Percentiles rank a stretch among this genome's conserved stretches.
Conservation (phyloP, 2,888 invertebrate species). For the Anoncus sp. region DNA sequence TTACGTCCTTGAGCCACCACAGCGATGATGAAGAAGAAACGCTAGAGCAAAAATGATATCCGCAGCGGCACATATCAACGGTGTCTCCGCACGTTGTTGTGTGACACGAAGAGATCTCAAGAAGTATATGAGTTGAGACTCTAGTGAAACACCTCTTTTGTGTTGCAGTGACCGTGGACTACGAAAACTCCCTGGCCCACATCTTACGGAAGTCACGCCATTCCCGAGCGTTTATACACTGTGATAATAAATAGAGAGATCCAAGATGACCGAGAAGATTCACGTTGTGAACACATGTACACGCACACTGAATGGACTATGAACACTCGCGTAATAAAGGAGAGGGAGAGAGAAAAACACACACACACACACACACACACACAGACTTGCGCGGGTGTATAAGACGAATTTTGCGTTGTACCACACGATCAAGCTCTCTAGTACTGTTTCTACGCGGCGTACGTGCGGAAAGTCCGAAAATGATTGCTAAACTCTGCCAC, state of each 20-base stretch:
- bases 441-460: neutral
- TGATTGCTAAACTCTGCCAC: neutral
- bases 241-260: slow-evolving; percentile 62
- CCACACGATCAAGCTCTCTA: slow-evolving; percentile 13
- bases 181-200: slow-evolving; percentile 41
- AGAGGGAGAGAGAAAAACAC: neutral
- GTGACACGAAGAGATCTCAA: slow-evolving; percentile 8
- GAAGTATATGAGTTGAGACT: slow-evolving; percentile 7
- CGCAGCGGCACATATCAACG: slow-evolving; percentile 1
- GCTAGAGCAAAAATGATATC: neutral
- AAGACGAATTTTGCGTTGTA: slow-evolving; percentile 29
- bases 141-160: slow-evolving; percentile 16
- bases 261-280: slow-evolving; percentile 12
- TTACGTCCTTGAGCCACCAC: slow-evolving; percentile 44
- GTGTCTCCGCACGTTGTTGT: neutral
- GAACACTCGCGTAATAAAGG: slow-evolving; percentile 7
- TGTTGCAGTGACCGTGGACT: slow-evolving; percentile 50
- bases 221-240: slow-evolving; percentile 47
- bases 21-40: slow-evolving; percentile 23
- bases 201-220: slow-evolving; percentile 58
- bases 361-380: neutral
- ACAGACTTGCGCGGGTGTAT: neutral
- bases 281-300: slow-evolving; percentile 29
- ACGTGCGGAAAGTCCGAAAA: slow-evolving; percentile 23
- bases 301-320: slow-evolving; percentile 15